Evolutionary conservation across 2,888 invertebrate genomes (phyloP), one percentile per base, ranked within the genome.

Genomic region (Synanthedon myopaeformis): DNA sequence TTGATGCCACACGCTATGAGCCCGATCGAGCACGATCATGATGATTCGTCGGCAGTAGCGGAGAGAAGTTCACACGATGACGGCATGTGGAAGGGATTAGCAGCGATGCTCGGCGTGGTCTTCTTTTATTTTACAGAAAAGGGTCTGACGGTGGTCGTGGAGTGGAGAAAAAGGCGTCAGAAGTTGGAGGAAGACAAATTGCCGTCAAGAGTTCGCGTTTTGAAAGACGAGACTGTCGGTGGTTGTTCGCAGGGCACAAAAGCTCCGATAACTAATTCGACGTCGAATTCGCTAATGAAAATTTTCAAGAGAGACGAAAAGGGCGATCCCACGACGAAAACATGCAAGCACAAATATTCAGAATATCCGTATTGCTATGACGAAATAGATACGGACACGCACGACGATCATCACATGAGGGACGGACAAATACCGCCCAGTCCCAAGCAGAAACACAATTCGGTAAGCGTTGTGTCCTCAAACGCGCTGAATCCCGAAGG

Each of bases 81-180:
- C 57, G 94, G 93, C 63, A 93, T 95, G 86, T 94, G 92, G 91
- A 95, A 95, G 72, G 97, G 97, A 1, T 82, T 97, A 23, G 92
- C 93, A 0, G 94, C 94, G 1, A 91, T 96, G 86, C 54, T 88
- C 2, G 96, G 97, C 0, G 91, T 98, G 3, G 93, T 96, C 8
- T 91, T 96, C 78, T 97, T 97, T 86, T 97, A 97, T 74, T 91
- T 96, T 61, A 94, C 93, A 4, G 97, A 98, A 73, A 93, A 95
- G 68, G 91, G 93, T 0, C 79, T 96, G 41, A 93, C 93, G 4
- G 89, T 95, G 59, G 90, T 93, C 4, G 92, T 94, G 0, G 95
- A 95, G 66, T 95, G 94, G 94, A 89, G 94, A 51, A 94, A 94
- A 65, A 86, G 90, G 49, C 89, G 90, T 28, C 93, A 94, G 64